phyloP scores from a whole-genome alignment of 2,797 vertebrate species.

The Sebastes hubbsi region DNA sequence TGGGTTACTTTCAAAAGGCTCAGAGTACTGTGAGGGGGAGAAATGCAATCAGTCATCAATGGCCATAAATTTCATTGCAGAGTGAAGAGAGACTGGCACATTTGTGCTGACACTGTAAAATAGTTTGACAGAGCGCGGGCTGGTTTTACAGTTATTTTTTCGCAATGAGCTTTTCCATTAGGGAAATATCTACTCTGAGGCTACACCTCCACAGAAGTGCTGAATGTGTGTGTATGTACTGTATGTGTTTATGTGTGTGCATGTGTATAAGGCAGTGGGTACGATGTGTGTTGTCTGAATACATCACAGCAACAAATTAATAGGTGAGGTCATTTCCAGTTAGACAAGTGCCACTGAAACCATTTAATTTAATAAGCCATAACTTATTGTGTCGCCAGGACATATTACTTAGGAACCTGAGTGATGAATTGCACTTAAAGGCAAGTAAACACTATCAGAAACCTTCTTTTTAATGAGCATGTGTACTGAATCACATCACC shows the following conservation, averaged over 20 bases:
- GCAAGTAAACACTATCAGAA: conserved; percentile 53
- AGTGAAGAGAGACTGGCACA: conserved; percentile 59
- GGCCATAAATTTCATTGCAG: conserved; percentile 75
- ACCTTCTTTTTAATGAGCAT: conserved; percentile 51
- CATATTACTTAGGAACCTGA: conserved; percentile 18
- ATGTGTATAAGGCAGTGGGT: neutral
- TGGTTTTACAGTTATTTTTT: conserved; percentile 75
- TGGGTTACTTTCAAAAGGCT: conserved; percentile 76
- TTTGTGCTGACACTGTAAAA: conserved; percentile 80
- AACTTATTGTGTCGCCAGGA: conserved; percentile 45
- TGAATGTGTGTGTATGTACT: conserved; percentile 10
- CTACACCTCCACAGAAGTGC: conserved; percentile 22
- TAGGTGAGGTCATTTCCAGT: conserved; percentile 59
- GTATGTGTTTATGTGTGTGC: conserved; percentile 1
- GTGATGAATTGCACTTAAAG: conserved; percentile 67
- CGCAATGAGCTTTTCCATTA: conserved; percentile 78
- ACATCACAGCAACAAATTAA: conserved; percentile 23
- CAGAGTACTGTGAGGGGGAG: conserved; percentile 59
- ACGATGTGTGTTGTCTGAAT: neutral
- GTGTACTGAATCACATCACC: conserved; percentile 43
- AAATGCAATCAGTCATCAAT: conserved; percentile 79
- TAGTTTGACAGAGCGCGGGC: conserved; percentile 73
- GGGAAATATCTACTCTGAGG: conserved; percentile 61
- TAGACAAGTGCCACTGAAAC: conserved; percentile 52
- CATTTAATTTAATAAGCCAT: conserved; percentile 66